Evolutionary conservation across 2,797 vertebrate genomes (phyloP).

Genomic region (Coreius guichenoti): DNA sequence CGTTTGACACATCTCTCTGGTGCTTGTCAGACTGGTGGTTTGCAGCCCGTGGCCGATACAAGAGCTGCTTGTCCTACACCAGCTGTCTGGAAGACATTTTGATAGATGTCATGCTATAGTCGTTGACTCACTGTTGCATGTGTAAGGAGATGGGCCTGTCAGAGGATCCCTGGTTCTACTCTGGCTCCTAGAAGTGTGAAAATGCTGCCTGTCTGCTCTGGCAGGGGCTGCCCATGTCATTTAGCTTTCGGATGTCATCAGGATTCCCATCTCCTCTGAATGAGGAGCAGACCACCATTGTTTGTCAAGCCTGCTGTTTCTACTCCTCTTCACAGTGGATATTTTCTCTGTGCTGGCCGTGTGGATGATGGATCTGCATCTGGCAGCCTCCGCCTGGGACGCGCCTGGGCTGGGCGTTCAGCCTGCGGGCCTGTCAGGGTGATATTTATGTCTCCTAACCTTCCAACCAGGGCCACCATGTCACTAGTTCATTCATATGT

Average conservation of each 20-base stretch:
- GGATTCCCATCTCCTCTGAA: conserved; percentile 8
- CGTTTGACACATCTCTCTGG: background rate
- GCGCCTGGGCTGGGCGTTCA: background rate
- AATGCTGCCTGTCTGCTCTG: conserved; percentile 27
- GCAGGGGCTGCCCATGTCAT: conserved; percentile 12
- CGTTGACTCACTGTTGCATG: background rate
- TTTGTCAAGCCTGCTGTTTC: conserved; percentile 37
- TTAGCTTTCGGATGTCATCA: conserved; percentile 37
- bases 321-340: conserved; percentile 18
- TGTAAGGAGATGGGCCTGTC: conserved; percentile 32
- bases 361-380: conserved; percentile 37
- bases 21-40: background rate
- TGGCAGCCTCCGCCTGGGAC: conserved; percentile 43
- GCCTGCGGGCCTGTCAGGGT: conserved; percentile 34
- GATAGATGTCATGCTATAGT: conserved; percentile 29
- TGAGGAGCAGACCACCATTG: conserved; percentile 31
- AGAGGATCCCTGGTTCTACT: conserved; percentile 25
- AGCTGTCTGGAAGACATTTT: conserved; percentile 36
- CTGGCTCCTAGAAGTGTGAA: conserved; percentile 41
- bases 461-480: conserved; percentile 32
- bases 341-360: conserved; percentile 2
- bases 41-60: conserved; percentile 6
- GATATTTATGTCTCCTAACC: conserved; percentile 46
- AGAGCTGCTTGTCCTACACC: conserved; percentile 19
- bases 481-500: conserved; percentile 37